phyloP scores from a whole-genome alignment of 1,140 invertebrate genomes.

The Brachionus asplanchnoidis region DNA sequence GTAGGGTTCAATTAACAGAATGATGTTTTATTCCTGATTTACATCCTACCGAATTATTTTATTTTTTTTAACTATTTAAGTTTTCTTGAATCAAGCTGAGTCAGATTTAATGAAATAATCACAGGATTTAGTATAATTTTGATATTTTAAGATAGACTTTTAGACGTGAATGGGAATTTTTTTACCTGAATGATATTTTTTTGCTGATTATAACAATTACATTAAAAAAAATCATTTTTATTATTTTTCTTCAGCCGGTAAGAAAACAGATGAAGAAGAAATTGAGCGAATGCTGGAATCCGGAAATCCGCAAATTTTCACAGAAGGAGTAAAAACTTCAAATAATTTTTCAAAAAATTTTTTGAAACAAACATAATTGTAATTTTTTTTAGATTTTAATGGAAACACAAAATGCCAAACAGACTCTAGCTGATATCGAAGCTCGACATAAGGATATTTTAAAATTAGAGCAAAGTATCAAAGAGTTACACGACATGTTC shows the following conservation, averaged over 20 bases:
- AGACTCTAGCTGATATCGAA: constrained; percentile 94
- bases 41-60: no score
- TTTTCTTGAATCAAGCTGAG: no score
- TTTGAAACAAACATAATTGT: not conserved
- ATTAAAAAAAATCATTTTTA: no score
- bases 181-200: no score
- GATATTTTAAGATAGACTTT: no score
- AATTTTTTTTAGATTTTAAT: constrained; percentile 78
- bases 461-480: constrained; percentile 93
- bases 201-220: no score
- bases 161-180: no score
- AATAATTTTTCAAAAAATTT: not conserved
- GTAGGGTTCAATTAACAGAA: no score
- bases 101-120: no score
- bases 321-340: constrained; percentile 75
- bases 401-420: constrained; percentile 96
- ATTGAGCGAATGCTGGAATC: constrained; percentile 96
- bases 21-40: no score
- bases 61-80: no score
- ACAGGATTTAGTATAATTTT: no score
- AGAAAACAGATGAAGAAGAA: constrained; percentile 91
- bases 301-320: constrained; percentile 92
- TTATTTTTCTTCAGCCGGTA: constrained; percentile 69
- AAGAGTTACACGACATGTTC: constrained; percentile 97
- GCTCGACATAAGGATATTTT: constrained; percentile 95